A percentile compares a stretch with the other conserved stretches of the same genome.
Evolutionary conservation across 2,113 vertebrate species (phyloP).

Genomic region (Pelecanoides urinatrix): DNA sequence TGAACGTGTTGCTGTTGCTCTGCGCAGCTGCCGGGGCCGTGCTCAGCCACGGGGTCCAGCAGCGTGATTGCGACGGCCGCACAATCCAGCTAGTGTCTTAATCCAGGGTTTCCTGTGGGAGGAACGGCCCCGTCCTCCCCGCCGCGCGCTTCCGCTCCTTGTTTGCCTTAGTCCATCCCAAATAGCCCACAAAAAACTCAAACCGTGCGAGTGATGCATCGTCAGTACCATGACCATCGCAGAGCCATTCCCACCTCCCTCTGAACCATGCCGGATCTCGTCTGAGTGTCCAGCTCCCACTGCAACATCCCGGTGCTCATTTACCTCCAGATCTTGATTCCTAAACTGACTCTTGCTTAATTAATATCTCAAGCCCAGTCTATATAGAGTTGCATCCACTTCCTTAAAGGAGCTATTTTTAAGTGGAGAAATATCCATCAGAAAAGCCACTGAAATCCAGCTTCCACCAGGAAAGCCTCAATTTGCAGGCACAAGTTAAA

Average conservation of each 20-base stretch:
- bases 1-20: background rate
- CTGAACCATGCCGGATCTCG: rapidly evolving
- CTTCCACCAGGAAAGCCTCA: background rate
- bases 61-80: background rate
- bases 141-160: background rate
- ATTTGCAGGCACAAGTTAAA: background rate
- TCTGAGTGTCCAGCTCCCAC: background rate
- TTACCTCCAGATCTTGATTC: background rate
- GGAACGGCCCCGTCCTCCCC: background rate
- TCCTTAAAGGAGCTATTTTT: background rate
- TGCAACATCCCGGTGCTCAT: rapidly evolving
- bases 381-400: background rate
- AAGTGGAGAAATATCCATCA: background rate
- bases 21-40: background rate
- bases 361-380: background rate
- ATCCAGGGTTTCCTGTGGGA: slow-evolving; percentile 16
- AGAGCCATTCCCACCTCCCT: background rate
- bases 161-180: background rate
- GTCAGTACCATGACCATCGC: rapidly evolving
- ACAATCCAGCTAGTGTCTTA: slow-evolving; percentile 10
- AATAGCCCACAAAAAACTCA: background rate
- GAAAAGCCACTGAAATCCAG: background rate
- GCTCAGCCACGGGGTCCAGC: background rate
- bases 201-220: rapidly evolving
- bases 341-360: background rate